Evolutionary conservation across 2,113 vertebrate genomes (phyloP), one percentile per base, ranked within the genome.

Genomic region (Ctenodactylus gundi): DNA sequence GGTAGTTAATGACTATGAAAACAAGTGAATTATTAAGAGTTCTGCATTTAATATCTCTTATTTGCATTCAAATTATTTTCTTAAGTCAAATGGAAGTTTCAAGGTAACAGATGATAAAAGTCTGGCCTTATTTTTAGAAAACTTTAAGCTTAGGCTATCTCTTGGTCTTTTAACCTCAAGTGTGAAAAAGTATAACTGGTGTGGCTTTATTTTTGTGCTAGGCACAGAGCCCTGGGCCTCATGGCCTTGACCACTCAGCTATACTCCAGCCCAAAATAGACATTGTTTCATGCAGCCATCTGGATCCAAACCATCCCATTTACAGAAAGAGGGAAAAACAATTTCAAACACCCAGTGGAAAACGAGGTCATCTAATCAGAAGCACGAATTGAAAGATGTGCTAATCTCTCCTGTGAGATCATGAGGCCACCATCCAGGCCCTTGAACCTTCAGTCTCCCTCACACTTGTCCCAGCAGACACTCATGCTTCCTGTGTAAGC

Each of bases 11-110:
- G 49, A 73, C 76, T 78, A 76, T 88, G 75, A 72, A 88, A 95
- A 51, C 15, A 76, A n/a, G 77, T 57, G 76, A 80, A 49, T 86
- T 94, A 92, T 78, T 82, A 95, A 93, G 29, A 96, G 58, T 7
- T 6, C 46, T 81, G 53, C 36, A 77, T 77, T 93, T 89, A 90
- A 39, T 86, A 65, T 60, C 15, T 80, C 91, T 97, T 36, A 73
- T 92, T 86, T 87, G 70, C 68, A 91, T 95, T 91, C 31, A 76
- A 86, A 73, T 94, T 75, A 90, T 78, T 90, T 87, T 90, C 90
- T 80, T 90, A 83, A 80, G 53, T 46, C 51, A 82, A 91, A 49
- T 94, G 55, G 31, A 92, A 95, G 29, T 88, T 78, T 65, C 60
- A 58, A 46, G 41, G 34, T 31, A 51, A 36, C 62, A 53, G 7